Conservation (phyloP, 2,888 invertebrate genomes). For the Chrysolina oricalcia region DNA sequence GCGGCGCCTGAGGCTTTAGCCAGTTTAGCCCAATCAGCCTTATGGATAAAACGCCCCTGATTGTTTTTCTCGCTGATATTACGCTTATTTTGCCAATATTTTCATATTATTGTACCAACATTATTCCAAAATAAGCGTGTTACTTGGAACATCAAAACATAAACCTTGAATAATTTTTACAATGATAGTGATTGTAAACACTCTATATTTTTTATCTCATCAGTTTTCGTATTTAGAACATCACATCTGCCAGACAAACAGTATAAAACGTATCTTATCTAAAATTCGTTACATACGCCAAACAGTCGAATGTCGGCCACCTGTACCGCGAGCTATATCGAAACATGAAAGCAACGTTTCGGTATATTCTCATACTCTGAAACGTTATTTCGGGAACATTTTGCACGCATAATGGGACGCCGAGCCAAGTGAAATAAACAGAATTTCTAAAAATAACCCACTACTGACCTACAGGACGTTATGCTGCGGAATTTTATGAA, state of each 20-base stretch:
- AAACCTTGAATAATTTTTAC: neutral
- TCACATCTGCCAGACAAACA: neutral
- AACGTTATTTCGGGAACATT: slow-evolving; percentile 52
- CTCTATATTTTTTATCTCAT: neutral
- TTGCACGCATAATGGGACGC: slow-evolving; percentile 37
- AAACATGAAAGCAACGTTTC: slow-evolving; percentile 52
- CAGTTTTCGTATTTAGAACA: neutral
- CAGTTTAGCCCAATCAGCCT: too few species aligned
- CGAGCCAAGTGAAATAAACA: slow-evolving; percentile 54
- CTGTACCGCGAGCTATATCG: slow-evolving; percentile 52
- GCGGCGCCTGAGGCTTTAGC: too few species aligned
- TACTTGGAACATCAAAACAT: too few species aligned
- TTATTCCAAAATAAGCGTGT: too few species aligned
- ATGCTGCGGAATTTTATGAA: slow-evolving; percentile 47
- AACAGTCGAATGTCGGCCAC: slow-evolving; percentile 49
- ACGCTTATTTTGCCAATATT: neutral
- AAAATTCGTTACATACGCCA: neutral
- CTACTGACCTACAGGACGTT: slow-evolving; percentile 57
- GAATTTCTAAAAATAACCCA: slow-evolving; percentile 51
- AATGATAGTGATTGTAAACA: neutral
- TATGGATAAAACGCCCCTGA: too few species aligned
- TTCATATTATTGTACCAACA: too few species aligned
- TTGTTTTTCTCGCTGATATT: too few species aligned
- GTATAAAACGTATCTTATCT: neutral
- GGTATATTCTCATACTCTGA: slow-evolving; percentile 51